These are phyloP conservation scores for Pogonognathellus flavescens DNA, from an alignment of 1,140 invertebrate species.

Conservation along the genomic window DNA sequence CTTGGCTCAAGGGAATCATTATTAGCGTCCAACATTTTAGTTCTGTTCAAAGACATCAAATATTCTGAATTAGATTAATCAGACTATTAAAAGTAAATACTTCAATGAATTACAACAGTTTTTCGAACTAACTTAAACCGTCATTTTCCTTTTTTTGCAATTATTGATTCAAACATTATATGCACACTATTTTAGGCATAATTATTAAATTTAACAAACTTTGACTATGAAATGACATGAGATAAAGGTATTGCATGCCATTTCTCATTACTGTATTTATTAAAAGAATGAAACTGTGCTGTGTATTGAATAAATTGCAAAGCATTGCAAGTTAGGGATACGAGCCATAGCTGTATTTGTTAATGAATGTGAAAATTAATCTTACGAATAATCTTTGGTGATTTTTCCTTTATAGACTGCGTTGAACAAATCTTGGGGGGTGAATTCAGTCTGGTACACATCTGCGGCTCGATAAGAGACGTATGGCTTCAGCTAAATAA, in stretches of 20 bases:
- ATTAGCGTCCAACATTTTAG: constrained; percentile 78
- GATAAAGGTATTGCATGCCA: too few relatives aligned
- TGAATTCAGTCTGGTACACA: constrained; percentile 84
- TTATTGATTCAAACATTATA: too few relatives aligned
- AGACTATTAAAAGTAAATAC: not conserved
- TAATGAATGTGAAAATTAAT: not conserved
- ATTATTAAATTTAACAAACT: too few relatives aligned
- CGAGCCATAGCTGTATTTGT: not conserved
- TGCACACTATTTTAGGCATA: too few relatives aligned
- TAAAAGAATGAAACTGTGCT: too few relatives aligned
- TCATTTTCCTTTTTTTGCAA: too few relatives aligned
- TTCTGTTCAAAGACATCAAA: constrained; percentile 59
- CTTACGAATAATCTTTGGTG: constrained; percentile 78
- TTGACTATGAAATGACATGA: too few relatives aligned
- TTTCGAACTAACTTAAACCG: constrained; percentile 13
- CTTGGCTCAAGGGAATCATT: constrained; percentile 67
- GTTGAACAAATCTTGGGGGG: constrained; percentile 86
- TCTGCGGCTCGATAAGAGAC: constrained; percentile 87
- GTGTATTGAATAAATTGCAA: too few relatives aligned
- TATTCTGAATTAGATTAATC: not conserved
- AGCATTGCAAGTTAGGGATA: too few relatives aligned
- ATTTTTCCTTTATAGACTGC: constrained; percentile 87
- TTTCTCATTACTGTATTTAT: too few relatives aligned
- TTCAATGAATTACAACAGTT: not conserved
- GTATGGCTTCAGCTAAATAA: constrained; percentile 86